Evolutionary conservation across 2,888 invertebrate genomes (phyloP), one percentile per base, ranked within the genome.

Genomic region (Nemurella pictetii): DNA sequence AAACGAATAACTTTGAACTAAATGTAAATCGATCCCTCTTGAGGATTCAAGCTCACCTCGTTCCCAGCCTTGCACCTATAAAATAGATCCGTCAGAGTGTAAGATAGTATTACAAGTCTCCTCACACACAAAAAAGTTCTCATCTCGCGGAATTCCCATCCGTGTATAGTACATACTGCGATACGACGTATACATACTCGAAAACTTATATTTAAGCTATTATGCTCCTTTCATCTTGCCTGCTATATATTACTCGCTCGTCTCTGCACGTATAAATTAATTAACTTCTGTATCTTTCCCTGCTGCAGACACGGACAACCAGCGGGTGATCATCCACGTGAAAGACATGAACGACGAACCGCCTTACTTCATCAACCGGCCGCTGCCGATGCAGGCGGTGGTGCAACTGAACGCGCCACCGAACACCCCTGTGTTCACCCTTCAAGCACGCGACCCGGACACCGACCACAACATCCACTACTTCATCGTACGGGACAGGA

Each of bases 291-390:
- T 86, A 36, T 78, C 36, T 75, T 82, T 26, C 30, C 80, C 28
- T 88, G 89, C 89, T 94, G 85, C 94, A 98, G 96, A 96, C 90
- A 97, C 97, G 88, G 98, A 98, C 92, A 97, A 97, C 91, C 97
- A 98, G 90, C 94, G 98, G 83, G 97, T 98, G 84, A 98, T 97
- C 88, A 97, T 99, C 89, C 96, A 96, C 90, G 96, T 99, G 87
- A 96, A 96, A 89, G 98, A 99, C 90, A 96, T 98, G 84, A 99
- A 99, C 91, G 99, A 99, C 90, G 99, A 99, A 90, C 95, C 96
- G 0, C 98, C 99, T 0, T 97, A 97, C 91, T 99, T 99, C 92
- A 96, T 98, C 92, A 99, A 99, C 91, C 94, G 97, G 0, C 99
- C 99, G 0, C 92, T 97, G 87, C 99, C 99, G 26, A 99, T 98